These are phyloP conservation scores for Ophion ellenae DNA, from an alignment of 2,888 invertebrate genomes.

Conservation along the genomic window DNA sequence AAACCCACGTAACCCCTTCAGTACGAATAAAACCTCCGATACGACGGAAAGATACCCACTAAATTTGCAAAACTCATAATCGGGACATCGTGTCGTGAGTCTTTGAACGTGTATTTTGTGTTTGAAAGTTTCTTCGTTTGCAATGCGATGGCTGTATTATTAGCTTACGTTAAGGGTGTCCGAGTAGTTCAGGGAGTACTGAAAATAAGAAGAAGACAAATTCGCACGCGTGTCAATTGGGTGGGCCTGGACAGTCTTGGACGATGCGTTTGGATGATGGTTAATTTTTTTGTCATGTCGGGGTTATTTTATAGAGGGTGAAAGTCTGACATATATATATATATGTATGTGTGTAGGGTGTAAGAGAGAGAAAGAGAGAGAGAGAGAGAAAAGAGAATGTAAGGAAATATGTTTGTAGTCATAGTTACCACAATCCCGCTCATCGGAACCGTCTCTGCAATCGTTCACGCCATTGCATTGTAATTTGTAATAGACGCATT, in stretches of 20 bases:
- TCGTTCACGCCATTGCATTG: slow-evolving; percentile 87
- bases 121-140: neutral
- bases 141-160: neutral
- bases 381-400: slow-evolving; percentile 30
- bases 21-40: no score
- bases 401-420: slow-evolving; percentile 58
- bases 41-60: neutral
- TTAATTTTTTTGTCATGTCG: no score
- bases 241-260: no score
- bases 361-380: slow-evolving; percentile 17
- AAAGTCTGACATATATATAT: neutral
- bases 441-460: slow-evolving; percentile 87
- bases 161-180: neutral
- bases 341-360: neutral
- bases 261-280: no score
- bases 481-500: slow-evolving; percentile 86
- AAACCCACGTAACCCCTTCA: no score
- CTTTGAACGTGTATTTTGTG: neutral
- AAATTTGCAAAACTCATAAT: neutral
- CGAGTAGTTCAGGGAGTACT: neutral
- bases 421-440: slow-evolving; percentile 85
- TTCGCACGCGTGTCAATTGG: neutral
- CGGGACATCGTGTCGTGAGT: neutral
- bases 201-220: neutral
- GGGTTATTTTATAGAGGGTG: no score